Base-by-base conservation (phyloP, 2,113 vertebrate species). In the Ceyx cyanopectus region DNA sequence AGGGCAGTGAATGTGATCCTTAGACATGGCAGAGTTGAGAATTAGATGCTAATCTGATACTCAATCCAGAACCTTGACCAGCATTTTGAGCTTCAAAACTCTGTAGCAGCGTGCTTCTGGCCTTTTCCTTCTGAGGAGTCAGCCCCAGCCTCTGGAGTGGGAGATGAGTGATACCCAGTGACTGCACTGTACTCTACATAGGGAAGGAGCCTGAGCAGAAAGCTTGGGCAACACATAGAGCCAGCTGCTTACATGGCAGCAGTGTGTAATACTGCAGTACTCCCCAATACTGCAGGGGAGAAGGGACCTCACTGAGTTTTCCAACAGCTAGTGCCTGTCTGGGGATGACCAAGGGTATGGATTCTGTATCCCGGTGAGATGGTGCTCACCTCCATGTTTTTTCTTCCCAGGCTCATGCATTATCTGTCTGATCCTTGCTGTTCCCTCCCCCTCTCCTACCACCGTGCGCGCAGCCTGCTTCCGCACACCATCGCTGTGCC, bases 401-500 rank as follows among this genome's bases (percentile, higher is more conserved):
- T 27, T 51, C 46, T 37, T 93, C 50, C 57, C 67, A 46, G 40
- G 78, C 72, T 95, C 30, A 7, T 18, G 48, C 53, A 12, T 68
- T 56, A 79, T 91, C 92, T 60, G 14, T 62, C 26, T 87, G 79
- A 87, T 89, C 72, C 75, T 85, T 73, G 72, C 81, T 58, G 40
- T 65, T 83, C 80, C 84, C 79, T 94, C 90, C 90, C 82, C 90
- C 79, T 81, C 81, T 76, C 67, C 62, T 32, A 9, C 30, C 11
- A 29, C 32, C 0, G 6, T 43, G 57, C 30, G 26, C 34, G 29
- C 41, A 53, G 60, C 37, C 86, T 75, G 73, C 53, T 87, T 87
- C 72, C 14, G 24, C 74, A 74, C 94, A 29, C 91, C 81, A 74
- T 74, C 43, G 30, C 96, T 95, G 80, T 97, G 96, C 83, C 95